Evolutionary conservation across 2,797 vertebrate genomes (phyloP).

Genomic region (Pseudochaenichthys georgianus): DNA sequence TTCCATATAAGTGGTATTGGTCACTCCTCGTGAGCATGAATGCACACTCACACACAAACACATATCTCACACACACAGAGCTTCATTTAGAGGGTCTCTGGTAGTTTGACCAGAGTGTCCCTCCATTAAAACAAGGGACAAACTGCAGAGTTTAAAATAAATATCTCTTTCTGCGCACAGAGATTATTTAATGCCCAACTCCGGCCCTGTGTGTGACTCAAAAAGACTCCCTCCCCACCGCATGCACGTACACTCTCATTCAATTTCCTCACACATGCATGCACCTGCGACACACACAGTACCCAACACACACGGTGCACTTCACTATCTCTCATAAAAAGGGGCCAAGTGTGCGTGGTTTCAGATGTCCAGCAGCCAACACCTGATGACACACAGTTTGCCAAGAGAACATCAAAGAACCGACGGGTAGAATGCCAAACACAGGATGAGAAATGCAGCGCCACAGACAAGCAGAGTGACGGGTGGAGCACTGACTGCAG

Average conservation of each 20-base stretch:
- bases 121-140: slow-evolving; percentile 38
- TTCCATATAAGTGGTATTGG: neutral
- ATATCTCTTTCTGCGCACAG: slow-evolving; percentile 43
- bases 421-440: slow-evolving; percentile 81
- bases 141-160: slow-evolving; percentile 45
- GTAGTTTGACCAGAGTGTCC: slow-evolving; percentile 44
- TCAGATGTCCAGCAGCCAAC: slow-evolving; percentile 78
- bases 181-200: slow-evolving; percentile 42
- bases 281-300: slow-evolving; percentile 30
- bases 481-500: slow-evolving; percentile 77
- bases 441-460: slow-evolving; percentile 82
- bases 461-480: slow-evolving; percentile 84
- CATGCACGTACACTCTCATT: slow-evolving; percentile 42
- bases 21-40: slow-evolving; percentile 36
- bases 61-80: slow-evolving; percentile 45
- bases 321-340: slow-evolving; percentile 56
- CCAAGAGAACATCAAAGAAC: slow-evolving; percentile 81
- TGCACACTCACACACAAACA: slow-evolving; percentile 23
- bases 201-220: slow-evolving; percentile 49
- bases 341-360: slow-evolving; percentile 65
- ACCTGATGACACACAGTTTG: slow-evolving; percentile 83
- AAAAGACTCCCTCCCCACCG: slow-evolving; percentile 20
- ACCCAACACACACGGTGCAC: slow-evolving; percentile 44
- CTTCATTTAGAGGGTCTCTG: slow-evolving; percentile 39
- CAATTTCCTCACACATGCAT: slow-evolving; percentile 35